Base-by-base conservation (phyloP, 2,797 vertebrate species). In the Echiichthys vipera region DNA sequence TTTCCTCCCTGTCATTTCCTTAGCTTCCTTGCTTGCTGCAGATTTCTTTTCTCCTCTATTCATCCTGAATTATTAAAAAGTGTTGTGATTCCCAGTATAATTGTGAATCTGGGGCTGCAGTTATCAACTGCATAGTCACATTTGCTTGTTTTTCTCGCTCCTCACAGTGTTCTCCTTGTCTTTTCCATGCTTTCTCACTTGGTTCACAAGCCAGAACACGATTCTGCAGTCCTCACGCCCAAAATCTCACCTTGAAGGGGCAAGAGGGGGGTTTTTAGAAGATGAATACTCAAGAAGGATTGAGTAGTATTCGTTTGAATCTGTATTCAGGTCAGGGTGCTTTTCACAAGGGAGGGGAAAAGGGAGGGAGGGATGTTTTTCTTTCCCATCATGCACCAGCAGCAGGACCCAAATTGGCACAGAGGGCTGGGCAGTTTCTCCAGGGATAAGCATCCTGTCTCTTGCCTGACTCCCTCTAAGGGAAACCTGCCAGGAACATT, bases 61-160 rank as follows among this genome's bases (percentile, higher is more conserved):
- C 90, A 91, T 91, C 84, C 86, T 95, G 93, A 95, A 95, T 95
- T 95, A 95, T 95, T 95, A 91, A 95, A 92, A 93, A 87, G 90
- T 94, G 93, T 94, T 95, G 94, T 95, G 95, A 95, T 94, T 95
- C 95, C 93, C 93, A 92, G 93, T 93, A 89, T 94, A 93, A 94
- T 93, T 93, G 90, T 93, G 93, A 93, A 94, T 94, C 84, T 92
- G 86, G 91, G 91, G 91, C 93, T 94, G 92, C 90, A 82, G 93
- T 86, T 90, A 86, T 92, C 87, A 81, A 86, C 87, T 89, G 86
- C 74, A 71, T 88, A 92, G 88, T 90, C 90, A 85, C 89, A 88
- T 82, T 87, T 75, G 68, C 86, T 91, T 88, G 88, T 90, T 91
- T 93, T 91, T 85, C 72, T 86, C 73, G 50, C 74, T 80, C 55